Base-by-base conservation (phyloP, 2,888 invertebrate species). In the Cheilosia urbana region DNA sequence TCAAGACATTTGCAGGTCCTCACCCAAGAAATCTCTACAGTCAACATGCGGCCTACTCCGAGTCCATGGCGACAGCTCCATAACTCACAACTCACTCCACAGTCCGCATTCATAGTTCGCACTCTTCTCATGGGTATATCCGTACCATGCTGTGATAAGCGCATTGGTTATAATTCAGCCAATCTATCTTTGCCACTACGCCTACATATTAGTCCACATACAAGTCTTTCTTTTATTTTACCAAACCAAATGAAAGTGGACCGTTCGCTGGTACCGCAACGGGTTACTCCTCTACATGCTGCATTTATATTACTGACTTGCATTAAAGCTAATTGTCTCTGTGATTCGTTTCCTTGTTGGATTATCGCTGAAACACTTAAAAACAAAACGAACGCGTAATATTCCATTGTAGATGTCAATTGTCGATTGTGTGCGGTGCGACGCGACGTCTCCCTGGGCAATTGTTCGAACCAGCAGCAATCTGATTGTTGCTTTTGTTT, bases 341-440 rank as follows among this genome's bases (percentile, higher is more conserved):
- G 11, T 66, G 66, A 62, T 62, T 72, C 19, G 75, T 65, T 78
- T 78, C 71, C 78, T 78, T 78, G 78, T 78, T 71, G 47, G 34
- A n/a, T n/a, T 58, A 30, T 4, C 37, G 24, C 11, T 53, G 27
- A 30, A 37, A 49, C 45, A 49, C 17, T 63, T 63, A 45, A 4
- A 45, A 21, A 45, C 34, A 45, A 57, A 57, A 17, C 24, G 13
- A 63, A 30, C 37, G 62, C 51, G 9, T n/a, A 42, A 30, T 55
- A 53, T 40, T 51, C 21, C 17, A 55, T 55, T 55, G 55, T 37
- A 9, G 53, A 47, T 42, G 21, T 1, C 63, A 73, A 45, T 65
- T 65, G 63, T 34, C 17, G 45, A 63, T 63, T 73, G 47, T 37
- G 42, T 37, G 37, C 37, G 30, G 30, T 9, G 30, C 30, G 30